Evolutionary conservation across 2,888 invertebrate genomes (phyloP), one percentile per base, ranked within the genome.

Genomic region (Lamellibrachia columna): DNA sequence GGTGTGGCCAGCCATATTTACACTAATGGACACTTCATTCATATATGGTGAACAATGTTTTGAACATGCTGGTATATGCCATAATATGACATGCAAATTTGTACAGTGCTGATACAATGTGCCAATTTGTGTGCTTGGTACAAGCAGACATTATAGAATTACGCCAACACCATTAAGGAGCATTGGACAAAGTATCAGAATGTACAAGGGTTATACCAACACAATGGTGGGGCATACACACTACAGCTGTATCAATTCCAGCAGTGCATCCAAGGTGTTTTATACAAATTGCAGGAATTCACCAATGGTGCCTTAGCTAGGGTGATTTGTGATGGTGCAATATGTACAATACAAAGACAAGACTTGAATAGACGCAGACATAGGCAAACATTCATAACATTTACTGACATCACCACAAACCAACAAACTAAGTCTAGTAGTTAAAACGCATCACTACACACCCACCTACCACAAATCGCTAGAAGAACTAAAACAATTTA

Each of bases 341-440:
- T 75, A 75, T 75, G 75, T 75, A 75, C 75, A 75, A 3, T 75
- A 75, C 75, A 75, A 75, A 22, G 75, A 75, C 75, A 75, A 75
- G 75, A 75, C 75, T 6, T 15, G 75, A 75, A 75, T 15, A 58
- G 58, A 75, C 75, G 6, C 75, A 75, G 75, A 75, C 75, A 75
- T 22, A 75, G 22, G 75, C 75, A 75, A 75, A 75, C 75, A 75
- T 75, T n/a, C 75, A 75, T 75, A 75, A 75, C 15, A 75, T n/a
- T n/a, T 75, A 75, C 75, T 15, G 75, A 75, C 75, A 75, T 75
- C 75, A 75, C 75, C 75, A 75, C 60, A 60, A n/a, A 75, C 75
- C 75, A 75, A 75, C 75, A 75, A 75, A 75, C 75, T 75, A 75
- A 22, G 75, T 75, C 75, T 75, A 75, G 75, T 75, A 75, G 75